These are phyloP conservation scores for Aelia acuminata DNA, from an alignment of 2,888 invertebrate species.

Conservation along the genomic window DNA sequence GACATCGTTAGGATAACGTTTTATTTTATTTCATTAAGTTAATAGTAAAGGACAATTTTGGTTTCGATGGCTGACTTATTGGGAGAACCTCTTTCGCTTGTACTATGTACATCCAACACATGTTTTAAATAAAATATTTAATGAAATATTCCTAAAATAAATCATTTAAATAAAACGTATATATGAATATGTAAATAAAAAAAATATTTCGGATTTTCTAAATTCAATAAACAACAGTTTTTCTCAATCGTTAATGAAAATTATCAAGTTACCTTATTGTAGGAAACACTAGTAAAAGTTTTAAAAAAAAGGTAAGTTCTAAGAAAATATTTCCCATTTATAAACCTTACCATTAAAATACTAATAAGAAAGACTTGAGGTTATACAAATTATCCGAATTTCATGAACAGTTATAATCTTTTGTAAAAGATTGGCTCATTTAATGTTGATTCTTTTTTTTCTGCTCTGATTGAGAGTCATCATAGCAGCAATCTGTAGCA, in stretches of 20 bases:
- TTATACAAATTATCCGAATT: not conserved
- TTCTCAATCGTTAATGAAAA: not conserved
- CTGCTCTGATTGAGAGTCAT: too few relatives aligned
- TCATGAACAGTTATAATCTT: too few relatives aligned
- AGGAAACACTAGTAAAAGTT: not conserved
- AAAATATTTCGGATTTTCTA: not conserved
- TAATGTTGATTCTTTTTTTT: too few relatives aligned
- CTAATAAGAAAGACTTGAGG: not conserved
- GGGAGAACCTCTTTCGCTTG: not conserved
- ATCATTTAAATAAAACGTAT: not conserved
- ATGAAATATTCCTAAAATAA: not conserved
- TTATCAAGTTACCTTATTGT: not conserved
- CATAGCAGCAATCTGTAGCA: too few relatives aligned
- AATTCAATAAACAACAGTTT: not conserved
- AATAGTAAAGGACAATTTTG: not conserved
- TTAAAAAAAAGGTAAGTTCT: not conserved
- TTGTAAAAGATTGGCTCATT: too few relatives aligned
- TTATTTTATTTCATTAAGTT: not conserved
- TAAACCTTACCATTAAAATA: not conserved
- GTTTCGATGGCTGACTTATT: not conserved
- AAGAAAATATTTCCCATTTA: not conserved
- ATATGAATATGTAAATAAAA: not conserved
- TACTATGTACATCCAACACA: not conserved
- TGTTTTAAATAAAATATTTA: constrained; percentile 17
- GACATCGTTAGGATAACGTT: too few relatives aligned